Evolutionary conservation across 2,113 vertebrate species (phyloP).

Genomic region (Lepus europaeus): DNA sequence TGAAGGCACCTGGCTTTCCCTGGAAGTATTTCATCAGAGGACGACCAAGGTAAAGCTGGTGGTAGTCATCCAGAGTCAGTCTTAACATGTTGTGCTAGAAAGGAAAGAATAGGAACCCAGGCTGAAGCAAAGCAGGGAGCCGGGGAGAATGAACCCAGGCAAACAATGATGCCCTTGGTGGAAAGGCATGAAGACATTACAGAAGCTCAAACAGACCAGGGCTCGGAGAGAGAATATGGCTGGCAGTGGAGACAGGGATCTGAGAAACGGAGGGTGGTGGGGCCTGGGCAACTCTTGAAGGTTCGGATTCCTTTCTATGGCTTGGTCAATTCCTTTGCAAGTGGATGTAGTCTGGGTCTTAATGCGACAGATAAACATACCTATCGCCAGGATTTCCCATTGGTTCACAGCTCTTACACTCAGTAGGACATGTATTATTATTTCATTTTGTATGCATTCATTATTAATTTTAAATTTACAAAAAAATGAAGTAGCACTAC

Average conservation of each 20-base stretch:
- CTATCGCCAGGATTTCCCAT: neutral
- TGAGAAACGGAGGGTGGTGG: rapidly evolving
- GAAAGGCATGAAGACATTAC: neutral
- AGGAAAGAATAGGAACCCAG: neutral
- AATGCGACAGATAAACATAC: neutral
- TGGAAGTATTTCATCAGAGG: neutral
- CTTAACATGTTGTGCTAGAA: neutral
- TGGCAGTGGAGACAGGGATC: neutral
- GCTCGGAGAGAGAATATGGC: neutral
- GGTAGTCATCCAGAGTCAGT: neutral
- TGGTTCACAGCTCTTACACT: neutral
- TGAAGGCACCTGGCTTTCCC: neutral
- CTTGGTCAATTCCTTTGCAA: neutral
- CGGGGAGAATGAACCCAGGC: neutral
- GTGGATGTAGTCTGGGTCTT: neutral
- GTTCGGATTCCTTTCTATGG: neutral
- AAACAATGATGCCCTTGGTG: neutral
- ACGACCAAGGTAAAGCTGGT: neutral
- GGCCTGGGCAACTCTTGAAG: neutral
- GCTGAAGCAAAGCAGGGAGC: neutral
- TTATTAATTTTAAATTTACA: too few relatives aligned
- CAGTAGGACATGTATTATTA: neutral
- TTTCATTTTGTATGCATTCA: neutral
- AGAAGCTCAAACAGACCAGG: neutral
- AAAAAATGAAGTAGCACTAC: too few relatives aligned